These are phyloP conservation scores for Trissonchulus latispiculum DNA, from an alignment of 2,888 invertebrate species.

Conservation along the genomic window DNA sequence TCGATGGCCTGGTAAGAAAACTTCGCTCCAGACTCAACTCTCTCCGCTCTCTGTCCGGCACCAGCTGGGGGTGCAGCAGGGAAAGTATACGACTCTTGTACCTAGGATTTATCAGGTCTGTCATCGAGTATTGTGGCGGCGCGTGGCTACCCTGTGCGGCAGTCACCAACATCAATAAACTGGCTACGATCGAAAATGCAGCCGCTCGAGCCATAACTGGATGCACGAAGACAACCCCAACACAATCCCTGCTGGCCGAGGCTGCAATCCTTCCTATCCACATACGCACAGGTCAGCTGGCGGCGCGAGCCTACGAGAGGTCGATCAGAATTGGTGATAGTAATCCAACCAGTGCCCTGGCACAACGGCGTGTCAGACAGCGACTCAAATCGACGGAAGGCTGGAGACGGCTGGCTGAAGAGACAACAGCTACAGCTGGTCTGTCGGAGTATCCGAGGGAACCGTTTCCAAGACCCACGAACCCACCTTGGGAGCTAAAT, in stretches of 20 bases:
- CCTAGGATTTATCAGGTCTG: background rate
- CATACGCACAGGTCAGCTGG: background rate
- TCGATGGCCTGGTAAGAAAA: no score
- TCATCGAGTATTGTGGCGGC: background rate
- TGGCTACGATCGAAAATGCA: background rate
- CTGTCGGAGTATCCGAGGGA: no score
- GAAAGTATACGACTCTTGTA: background rate
- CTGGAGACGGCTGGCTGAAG: no score
- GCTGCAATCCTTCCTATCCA: background rate
- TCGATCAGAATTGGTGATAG: no score
- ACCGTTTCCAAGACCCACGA: no score
- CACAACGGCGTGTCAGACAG: no score
- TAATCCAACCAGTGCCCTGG: no score
- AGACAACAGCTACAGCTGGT: no score
- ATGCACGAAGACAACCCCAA: background rate
- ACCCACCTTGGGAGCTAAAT: no score
- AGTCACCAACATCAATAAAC: background rate
- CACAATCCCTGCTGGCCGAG: background rate
- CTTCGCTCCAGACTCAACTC: background rate
- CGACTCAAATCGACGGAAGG: no score
- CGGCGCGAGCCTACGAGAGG: background rate
- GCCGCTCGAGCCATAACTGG: background rate
- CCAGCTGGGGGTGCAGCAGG: background rate
- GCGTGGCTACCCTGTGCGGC: slow-evolving; percentile 11
- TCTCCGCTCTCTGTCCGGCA: background rate